Percentiles rank a stretch among this genome's conserved stretches.
These are phyloP conservation scores for Epinephelus coioides DNA, from an alignment of 2,797 vertebrate genomes.

Conservation along the genomic window DNA sequence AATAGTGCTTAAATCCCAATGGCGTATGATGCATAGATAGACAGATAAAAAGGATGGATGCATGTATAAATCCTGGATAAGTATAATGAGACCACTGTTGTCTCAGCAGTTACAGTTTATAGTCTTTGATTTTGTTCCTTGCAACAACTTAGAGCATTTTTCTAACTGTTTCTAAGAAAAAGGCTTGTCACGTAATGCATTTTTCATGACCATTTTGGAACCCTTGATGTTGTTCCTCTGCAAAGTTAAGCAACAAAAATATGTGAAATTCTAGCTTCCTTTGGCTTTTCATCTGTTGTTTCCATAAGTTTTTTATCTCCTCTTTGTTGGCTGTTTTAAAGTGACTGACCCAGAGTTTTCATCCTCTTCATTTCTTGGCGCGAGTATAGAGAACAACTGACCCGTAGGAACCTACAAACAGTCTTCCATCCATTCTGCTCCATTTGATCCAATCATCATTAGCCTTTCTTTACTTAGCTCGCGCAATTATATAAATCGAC, in stretches of 20 bases:
- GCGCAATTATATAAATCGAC: conserved; percentile 50
- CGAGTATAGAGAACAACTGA: conserved; percentile 34
- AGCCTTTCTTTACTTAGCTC: conserved; percentile 48
- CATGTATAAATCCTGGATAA: neutral
- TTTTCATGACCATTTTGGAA: conserved; percentile 5
- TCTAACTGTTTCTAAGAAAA: neutral
- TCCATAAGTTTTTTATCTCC: neutral
- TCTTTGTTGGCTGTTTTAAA: neutral
- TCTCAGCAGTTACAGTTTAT: neutral
- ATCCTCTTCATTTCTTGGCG: conserved; percentile 2
- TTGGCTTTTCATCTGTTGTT: conserved; percentile 3
- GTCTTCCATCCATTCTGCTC: conserved; percentile 40
- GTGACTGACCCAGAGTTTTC: conserved; percentile 4
- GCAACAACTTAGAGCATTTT: neutral
- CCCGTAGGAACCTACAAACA: conserved; percentile 41
- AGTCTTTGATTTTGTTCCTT: neutral
- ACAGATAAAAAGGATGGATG: neutral
- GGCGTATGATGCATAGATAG: too few species aligned
- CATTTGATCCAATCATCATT: conserved; percentile 66
- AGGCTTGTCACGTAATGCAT: neutral
- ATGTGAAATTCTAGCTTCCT: neutral
- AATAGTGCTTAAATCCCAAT: neutral
- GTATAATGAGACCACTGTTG: neutral
- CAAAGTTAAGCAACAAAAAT: neutral
- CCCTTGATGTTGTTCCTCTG: neutral